Evolutionary conservation across 2,113 vertebrate genomes (phyloP).

Genomic region (Cnemophilus loriae): DNA sequence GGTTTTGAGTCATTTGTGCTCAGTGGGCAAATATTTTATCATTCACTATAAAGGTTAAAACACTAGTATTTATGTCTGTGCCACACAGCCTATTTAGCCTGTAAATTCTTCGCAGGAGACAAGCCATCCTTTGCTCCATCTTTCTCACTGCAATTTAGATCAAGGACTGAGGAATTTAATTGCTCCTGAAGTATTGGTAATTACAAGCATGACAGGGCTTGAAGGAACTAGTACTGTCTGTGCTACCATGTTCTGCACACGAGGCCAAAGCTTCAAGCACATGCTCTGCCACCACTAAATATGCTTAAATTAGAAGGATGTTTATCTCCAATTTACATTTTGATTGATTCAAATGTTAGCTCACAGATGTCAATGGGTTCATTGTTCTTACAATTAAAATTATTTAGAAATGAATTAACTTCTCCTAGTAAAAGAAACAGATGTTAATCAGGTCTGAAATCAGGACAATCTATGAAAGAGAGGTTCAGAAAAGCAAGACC

Average conservation of each 20-base stretch:
- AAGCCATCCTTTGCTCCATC: conserved; percentile 10
- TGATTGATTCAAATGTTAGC: conserved; percentile 18
- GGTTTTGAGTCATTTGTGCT: background rate
- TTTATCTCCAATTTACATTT: conserved; percentile 37
- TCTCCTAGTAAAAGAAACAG: background rate
- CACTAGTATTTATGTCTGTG: background rate
- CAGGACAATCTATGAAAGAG: background rate
- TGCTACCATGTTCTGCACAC: conserved; percentile 3
- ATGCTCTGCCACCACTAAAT: conserved; percentile 26
- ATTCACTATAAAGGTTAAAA: background rate
- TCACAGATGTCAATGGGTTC: background rate
- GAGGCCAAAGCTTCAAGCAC: conserved; percentile 13
- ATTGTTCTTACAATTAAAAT: conserved; percentile 21
- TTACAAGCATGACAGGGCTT: conserved; percentile 50
- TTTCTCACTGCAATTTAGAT: conserved; percentile 54
- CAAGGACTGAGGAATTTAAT: conserved; percentile 42
- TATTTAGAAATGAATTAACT: background rate
- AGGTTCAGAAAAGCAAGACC: background rate
- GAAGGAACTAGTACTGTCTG: background rate
- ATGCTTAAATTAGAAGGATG: background rate
- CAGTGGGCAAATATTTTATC: background rate
- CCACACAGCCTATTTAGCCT: background rate
- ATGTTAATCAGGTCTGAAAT: background rate
- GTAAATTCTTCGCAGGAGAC: background rate
- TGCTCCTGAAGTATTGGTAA: conserved; percentile 45